Base-by-base conservation (phyloP, 2,797 vertebrate species). In the Rhinophrynus dorsalis region DNA sequence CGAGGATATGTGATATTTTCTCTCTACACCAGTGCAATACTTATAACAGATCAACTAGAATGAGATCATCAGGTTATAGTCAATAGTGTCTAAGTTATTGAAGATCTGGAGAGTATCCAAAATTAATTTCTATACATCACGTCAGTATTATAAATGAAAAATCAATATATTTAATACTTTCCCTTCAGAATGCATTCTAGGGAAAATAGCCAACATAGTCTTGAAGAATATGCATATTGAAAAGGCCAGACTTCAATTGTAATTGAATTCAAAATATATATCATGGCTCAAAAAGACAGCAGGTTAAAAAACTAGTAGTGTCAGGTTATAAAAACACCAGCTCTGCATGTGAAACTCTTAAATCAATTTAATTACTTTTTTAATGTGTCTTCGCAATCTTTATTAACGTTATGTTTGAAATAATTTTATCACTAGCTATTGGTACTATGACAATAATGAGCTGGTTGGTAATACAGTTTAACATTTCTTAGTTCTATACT, bases 161-260 rank as follows among this genome's bases (percentile, higher is more conserved):
- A 94, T 94, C 93, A 86, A 94, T 94, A 93, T 77, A 88, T 89
- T 85, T 89, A 86, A 92, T 91, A 90, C 85, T 89, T 90, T 84
- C 80, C 81, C 75, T 81, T 86, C 88, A 82, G 89, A 89, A 92
- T 88, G 82, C 80, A 88, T 90, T 89, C 77, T 17, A 29, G 74
- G 83, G 88, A 85, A 79, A 21, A 23, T 57, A 72, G 84, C 82
- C 85, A 86, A 72, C 32, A 60, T 2, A 68, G 65, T 68, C 78
- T 78, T 68, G 64, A 83, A 80, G 86, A 85, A 84, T 84, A 89
- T 79, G 82, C 79, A 89, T 82, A 88, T 85, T 67, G 33, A 75
- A 73, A 76, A 77, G 74, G 67, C 76, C 74, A 57, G 40, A 44
- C 66, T 76, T 67, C 3, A 58, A 82, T 73, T 30, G 63, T 75